A percentile compares a stretch with the other conserved stretches of the same genome.
Evolutionary conservation across 2,888 invertebrate species (phyloP).

Genomic region (Heliconius erato): DNA sequence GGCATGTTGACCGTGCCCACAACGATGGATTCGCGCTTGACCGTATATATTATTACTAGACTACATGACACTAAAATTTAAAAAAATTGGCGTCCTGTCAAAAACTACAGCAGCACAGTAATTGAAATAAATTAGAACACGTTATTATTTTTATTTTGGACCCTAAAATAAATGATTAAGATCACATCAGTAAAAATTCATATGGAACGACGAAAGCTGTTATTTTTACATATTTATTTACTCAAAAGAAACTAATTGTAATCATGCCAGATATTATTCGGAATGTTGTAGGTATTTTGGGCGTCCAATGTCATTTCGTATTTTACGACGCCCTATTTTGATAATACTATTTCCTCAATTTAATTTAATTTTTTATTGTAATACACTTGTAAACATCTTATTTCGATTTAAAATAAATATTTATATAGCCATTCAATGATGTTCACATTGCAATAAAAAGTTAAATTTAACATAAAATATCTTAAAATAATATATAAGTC

Average conservation of each 20-base stretch:
- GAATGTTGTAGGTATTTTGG: conserved; percentile 55
- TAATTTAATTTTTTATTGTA: conserved; percentile 39
- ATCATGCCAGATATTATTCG: conserved; percentile 59
- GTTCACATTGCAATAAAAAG: background rate
- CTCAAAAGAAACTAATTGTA: conserved; percentile 55
- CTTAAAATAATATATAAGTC: background rate
- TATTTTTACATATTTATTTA: conserved; percentile 41
- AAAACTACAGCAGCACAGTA: background rate
- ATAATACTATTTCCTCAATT: conserved; percentile 50
- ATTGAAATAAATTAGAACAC: conserved; percentile 18
- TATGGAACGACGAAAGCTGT: conserved; percentile 23
- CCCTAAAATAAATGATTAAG: conserved; percentile 24
- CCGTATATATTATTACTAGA: background rate
- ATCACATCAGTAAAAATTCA: conserved; percentile 17
- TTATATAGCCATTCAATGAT: background rate
- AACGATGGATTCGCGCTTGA: background rate
- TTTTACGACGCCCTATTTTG: conserved; percentile 54
- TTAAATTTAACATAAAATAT: background rate
- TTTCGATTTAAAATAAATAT: background rate
- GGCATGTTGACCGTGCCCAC: background rate
- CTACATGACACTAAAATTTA: background rate
- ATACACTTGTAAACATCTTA: conserved; percentile 42
- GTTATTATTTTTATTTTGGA: conserved; percentile 6
- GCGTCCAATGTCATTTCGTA: conserved; percentile 57
- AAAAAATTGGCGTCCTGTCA: conserved; percentile 15